phyloP scores from a whole-genome alignment of 2,113 vertebrate species.

The Tonatia bakeri region DNA sequence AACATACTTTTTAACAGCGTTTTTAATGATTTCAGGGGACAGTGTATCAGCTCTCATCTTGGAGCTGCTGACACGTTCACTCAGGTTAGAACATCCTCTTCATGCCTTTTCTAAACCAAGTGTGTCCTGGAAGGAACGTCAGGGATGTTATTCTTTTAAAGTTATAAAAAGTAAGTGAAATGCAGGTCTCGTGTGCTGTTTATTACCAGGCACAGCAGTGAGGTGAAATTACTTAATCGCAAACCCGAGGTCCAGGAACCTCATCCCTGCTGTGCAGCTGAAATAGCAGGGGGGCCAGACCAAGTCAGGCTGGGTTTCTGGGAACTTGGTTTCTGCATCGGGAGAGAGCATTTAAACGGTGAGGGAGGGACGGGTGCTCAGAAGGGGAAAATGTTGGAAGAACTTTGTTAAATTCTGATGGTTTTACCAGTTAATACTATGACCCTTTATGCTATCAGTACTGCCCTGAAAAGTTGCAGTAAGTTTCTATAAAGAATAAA shows the following conservation, averaged over 20 bases:
- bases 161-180: neutral
- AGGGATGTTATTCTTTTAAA: neutral
- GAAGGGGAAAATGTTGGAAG: neutral
- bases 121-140: neutral
- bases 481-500: neutral
- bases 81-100: neutral
- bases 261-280: neutral
- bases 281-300: neutral
- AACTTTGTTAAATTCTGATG: neutral
- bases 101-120: neutral
- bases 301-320: neutral
- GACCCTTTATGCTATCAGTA: neutral
- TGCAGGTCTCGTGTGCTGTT: neutral
- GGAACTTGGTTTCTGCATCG: neutral
- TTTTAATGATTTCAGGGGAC: conserved; percentile 63
- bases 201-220: neutral
- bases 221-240: neutral
- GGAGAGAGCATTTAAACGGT: neutral
- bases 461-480: neutral
- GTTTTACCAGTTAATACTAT: neutral
- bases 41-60: conserved; percentile 24
- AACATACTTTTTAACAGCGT: conserved; percentile 43
- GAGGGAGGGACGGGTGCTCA: neutral
- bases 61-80: neutral
- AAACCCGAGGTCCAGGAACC: neutral